Percentiles rank a stretch among this genome's conserved stretches.
These are phyloP conservation scores for Forbesichthys papilliferus DNA, from an alignment of 2,113 vertebrate genomes.

Conservation along the genomic window DNA sequence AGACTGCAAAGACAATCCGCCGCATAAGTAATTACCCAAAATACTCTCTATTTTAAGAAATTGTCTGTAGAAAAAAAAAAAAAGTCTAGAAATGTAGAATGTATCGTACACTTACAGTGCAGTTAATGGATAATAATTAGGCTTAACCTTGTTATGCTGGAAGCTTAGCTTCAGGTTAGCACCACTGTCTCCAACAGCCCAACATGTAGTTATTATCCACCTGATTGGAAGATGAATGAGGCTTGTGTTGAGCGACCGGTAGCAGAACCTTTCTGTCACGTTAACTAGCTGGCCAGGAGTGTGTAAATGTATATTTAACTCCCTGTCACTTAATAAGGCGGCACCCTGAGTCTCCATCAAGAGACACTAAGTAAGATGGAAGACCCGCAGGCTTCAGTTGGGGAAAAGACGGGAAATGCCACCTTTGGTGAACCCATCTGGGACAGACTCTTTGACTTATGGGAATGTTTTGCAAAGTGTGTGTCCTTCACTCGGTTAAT, in stretches of 20 bases:
- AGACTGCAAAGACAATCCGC: slow-evolving; percentile 57
- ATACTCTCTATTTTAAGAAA: neutral
- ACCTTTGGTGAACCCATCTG: slow-evolving; percentile 74
- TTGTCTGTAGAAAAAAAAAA: neutral
- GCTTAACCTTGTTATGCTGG: slow-evolving; percentile 11
- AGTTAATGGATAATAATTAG: too few species aligned
- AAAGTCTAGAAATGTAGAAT: too few species aligned
- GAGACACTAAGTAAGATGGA: slow-evolving; percentile 78
- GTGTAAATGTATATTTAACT: slow-evolving; percentile 81
- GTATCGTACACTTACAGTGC: too few species aligned
- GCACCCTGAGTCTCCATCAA: slow-evolving; percentile 74
- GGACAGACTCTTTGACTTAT: slow-evolving; percentile 67
- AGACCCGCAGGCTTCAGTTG: slow-evolving; percentile 68
- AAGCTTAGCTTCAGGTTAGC: slow-evolving; percentile 42
- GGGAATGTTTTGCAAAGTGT: slow-evolving; percentile 64
- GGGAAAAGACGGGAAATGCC: slow-evolving; percentile 71
- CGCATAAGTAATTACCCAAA: slow-evolving; percentile 20
- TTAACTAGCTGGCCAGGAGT: slow-evolving; percentile 72
- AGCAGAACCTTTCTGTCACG: slow-evolving; percentile 71
- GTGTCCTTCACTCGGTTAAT: slow-evolving; percentile 62
- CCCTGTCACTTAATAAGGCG: slow-evolving; percentile 77
- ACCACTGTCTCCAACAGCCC: slow-evolving; percentile 32
- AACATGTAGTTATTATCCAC: slow-evolving; percentile 64
- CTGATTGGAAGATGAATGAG: slow-evolving; percentile 68
- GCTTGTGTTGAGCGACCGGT: slow-evolving; percentile 65